A percentile compares a stretch with the other conserved stretches of the same genome.
These are phyloP conservation scores for Arvicola amphibius DNA, from an alignment of 2,797 vertebrate species.

Conservation along the genomic window DNA sequence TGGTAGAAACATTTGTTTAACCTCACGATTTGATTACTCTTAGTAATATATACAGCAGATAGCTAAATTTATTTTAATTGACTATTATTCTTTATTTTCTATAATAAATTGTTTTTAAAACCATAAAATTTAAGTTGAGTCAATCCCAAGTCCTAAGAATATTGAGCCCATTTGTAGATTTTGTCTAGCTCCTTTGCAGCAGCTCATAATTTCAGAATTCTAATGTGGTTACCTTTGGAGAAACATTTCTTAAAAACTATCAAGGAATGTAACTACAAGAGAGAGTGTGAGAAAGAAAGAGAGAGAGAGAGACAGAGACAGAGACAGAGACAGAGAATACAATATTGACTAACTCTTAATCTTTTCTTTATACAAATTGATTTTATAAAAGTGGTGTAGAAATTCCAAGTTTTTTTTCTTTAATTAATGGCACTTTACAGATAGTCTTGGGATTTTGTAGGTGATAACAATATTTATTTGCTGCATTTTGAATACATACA, in stretches of 20 bases:
- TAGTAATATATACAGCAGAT: neutral
- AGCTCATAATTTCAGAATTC: neutral
- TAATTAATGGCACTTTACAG: slow-evolving; percentile 24
- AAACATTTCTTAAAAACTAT: neutral
- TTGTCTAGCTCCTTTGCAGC: neutral
- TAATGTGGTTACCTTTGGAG: neutral
- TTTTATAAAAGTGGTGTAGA: neutral
- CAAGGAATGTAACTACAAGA: neutral
- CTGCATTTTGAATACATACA: neutral
- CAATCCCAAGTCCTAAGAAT: neutral
- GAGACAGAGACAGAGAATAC: neutral
- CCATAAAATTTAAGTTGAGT: neutral
- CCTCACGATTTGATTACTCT: neutral
- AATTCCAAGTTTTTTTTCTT: neutral
- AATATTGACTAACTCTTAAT: neutral
- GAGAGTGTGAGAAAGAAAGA: neutral
- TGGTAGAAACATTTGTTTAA: neutral
- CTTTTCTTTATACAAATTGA: neutral
- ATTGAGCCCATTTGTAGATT: neutral
- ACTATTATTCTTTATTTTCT: neutral
- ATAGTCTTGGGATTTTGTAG: neutral
- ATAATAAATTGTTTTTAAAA: neutral
- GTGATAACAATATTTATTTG: neutral
- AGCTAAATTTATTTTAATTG: neutral
- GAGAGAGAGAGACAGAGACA: neutral